Conservation (phyloP, 2,113 vertebrate species). For the Albula glossodonta region DNA sequence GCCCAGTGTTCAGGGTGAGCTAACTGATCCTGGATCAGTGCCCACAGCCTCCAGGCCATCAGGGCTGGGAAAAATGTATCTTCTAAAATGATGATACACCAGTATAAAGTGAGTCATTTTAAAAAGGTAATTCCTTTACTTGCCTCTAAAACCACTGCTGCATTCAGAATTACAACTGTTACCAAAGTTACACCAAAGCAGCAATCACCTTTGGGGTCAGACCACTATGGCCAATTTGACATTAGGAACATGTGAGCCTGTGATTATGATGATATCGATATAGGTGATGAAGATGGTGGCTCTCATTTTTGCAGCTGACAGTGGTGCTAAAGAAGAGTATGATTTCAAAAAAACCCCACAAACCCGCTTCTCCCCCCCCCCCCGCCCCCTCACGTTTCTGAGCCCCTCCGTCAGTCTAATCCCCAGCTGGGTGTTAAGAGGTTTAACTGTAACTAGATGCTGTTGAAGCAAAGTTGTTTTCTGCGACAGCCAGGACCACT, state of each 20-base stretch:
- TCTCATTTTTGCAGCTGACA: too few relatives aligned
- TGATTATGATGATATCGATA: not conserved
- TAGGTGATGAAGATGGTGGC: not conserved
- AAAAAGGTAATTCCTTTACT: not conserved
- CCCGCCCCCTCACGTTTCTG: not conserved
- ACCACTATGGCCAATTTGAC: too few relatives aligned
- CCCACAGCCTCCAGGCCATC: not conserved
- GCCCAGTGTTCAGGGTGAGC: not conserved
- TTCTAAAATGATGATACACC: not conserved
- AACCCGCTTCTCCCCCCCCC: not conserved
- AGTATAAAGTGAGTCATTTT: not conserved
- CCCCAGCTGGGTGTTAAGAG: conserved; percentile 69
- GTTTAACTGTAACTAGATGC: conserved; percentile 67
- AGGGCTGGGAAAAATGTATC: not conserved
- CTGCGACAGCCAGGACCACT: conserved; percentile 4
- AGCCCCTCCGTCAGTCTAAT: conserved; percentile 48
- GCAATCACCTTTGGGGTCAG: too few relatives aligned
- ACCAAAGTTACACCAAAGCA: not conserved
- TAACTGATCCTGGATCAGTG: not conserved
- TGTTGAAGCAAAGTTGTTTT: conserved; percentile 19
- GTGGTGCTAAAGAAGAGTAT: too few relatives aligned
- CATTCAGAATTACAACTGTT: not conserved
- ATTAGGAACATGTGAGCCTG: too few relatives aligned
- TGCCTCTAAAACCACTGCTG: not conserved
- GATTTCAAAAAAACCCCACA: not conserved